Conservation (phyloP, 2,797 vertebrate genomes). For the Melanogrammus aeglefinus region DNA sequence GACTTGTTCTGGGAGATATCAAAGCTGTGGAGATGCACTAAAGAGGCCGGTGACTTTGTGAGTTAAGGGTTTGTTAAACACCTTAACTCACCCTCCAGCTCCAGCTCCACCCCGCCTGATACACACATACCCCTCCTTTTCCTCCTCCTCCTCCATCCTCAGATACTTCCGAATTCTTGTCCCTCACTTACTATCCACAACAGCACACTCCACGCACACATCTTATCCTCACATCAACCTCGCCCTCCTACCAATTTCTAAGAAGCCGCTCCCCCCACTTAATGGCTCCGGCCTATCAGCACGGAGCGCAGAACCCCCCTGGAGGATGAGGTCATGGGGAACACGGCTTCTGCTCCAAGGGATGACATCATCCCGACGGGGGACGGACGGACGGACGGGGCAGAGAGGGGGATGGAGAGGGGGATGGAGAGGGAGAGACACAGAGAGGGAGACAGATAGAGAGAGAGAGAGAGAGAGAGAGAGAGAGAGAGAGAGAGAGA, state of each 20-base stretch:
- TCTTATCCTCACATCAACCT: neutral
- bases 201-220: constrained; percentile 7
- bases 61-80: constrained; percentile 16
- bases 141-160: constrained; percentile 1
- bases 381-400: too few relatives aligned
- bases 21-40: too few relatives aligned
- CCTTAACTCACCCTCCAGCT: constrained; percentile 12
- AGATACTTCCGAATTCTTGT: too few relatives aligned
- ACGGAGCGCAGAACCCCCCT: neutral
- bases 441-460: neutral
- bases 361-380: neutral
- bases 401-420: neutral
- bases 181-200: constrained; percentile 7
- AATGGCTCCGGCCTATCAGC: neutral
- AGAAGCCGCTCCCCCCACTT: neutral
- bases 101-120: constrained; percentile 17
- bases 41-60: too few relatives aligned
- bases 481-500: neutral
- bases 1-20: too few relatives aligned
- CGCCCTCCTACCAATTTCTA: neutral
- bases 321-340: neutral
- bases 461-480: neutral
- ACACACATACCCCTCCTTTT: constrained; percentile 14
- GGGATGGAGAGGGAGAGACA: too few relatives aligned
- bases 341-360: neutral